A percentile compares a stretch with the other conserved stretches of the same genome.
These are phyloP conservation scores for Glomeris maerens DNA, from an alignment of 1,140 invertebrate species.

Conservation along the genomic window DNA sequence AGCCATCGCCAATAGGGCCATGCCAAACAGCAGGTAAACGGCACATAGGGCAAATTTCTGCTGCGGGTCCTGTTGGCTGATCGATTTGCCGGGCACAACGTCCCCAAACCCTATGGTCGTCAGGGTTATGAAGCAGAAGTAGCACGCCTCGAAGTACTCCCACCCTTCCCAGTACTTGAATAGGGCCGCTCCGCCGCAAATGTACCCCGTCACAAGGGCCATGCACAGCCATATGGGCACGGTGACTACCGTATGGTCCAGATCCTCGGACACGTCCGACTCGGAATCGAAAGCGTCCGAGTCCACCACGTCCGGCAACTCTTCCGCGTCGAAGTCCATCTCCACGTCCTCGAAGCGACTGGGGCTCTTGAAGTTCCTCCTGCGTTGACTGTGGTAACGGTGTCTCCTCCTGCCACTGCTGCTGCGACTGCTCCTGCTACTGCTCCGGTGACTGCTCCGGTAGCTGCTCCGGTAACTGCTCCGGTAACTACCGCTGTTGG, in stretches of 20 bases:
- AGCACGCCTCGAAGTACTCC: conserved; percentile 77
- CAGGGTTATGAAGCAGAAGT: conserved; percentile 90
- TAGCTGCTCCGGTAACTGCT: not conserved
- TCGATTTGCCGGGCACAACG: conserved; percentile 72
- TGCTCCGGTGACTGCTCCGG: no score
- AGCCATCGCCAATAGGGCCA: conserved; percentile 93
- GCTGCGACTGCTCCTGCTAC: not conserved
- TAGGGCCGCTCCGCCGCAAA: conserved; percentile 68
- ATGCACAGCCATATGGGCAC: conserved; percentile 78
- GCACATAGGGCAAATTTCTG: conserved; percentile 66
- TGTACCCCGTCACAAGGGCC: conserved; percentile 73
- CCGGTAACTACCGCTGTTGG: not conserved
- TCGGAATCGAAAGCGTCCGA: not conserved
- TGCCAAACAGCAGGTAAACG: conserved; percentile 86
- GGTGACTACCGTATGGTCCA: conserved; percentile 14
- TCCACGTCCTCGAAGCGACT: conserved; percentile 7
- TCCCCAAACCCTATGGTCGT: conserved; percentile 91
- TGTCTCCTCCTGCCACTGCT: not conserved
- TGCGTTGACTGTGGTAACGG: not conserved
- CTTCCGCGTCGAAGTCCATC: not conserved
- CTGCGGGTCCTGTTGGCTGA: conserved; percentile 37
- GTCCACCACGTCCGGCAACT: not conserved
- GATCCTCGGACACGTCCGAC: conserved; percentile 4
- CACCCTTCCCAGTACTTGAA: conserved; percentile 62
- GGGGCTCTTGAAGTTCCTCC: not conserved